Evolutionary conservation across 1,140 invertebrate species (phyloP).

Genomic region (Nomia melanderi): DNA sequence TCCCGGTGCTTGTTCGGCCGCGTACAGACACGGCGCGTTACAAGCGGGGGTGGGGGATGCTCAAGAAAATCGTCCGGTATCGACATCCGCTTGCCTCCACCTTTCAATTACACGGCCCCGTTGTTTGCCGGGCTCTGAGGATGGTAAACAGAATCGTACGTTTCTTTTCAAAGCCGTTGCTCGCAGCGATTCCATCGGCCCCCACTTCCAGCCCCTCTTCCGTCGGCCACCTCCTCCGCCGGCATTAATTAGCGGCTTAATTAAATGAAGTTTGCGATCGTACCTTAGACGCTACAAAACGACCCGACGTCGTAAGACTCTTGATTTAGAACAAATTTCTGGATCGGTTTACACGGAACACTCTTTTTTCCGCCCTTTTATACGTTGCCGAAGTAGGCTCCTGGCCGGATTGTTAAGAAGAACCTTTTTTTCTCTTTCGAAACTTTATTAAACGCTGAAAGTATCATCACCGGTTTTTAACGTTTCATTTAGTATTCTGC

Average conservation of each 20-base stretch:
- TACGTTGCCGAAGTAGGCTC: no score
- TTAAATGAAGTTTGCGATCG: slow-evolving; percentile 42
- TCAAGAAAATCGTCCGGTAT: slow-evolving; percentile 44
- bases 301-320: neutral
- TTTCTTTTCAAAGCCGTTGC: slow-evolving; percentile 37
- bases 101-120: slow-evolving; percentile 41
- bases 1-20: slow-evolving; percentile 37
- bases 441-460: no score
- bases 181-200: neutral
- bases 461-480: no score
- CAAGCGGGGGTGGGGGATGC: neutral
- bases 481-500: no score
- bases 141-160: slow-evolving; percentile 46
- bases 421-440: no score
- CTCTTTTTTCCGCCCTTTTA: no score
- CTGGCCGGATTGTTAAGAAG: no score
- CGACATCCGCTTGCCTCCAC: slow-evolving; percentile 24
- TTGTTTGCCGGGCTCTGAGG: slow-evolving; percentile 39
- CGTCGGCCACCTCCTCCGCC: no score
- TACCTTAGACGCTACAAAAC: slow-evolving; percentile 11
- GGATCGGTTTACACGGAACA: neutral
- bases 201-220: no score
- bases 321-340: slow-evolving; percentile 6
- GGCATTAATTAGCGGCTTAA: slow-evolving; percentile 46
- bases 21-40: slow-evolving; percentile 16